phyloP scores from a whole-genome alignment of 2,888 invertebrate species.

The Trissolcus japonicus region DNA sequence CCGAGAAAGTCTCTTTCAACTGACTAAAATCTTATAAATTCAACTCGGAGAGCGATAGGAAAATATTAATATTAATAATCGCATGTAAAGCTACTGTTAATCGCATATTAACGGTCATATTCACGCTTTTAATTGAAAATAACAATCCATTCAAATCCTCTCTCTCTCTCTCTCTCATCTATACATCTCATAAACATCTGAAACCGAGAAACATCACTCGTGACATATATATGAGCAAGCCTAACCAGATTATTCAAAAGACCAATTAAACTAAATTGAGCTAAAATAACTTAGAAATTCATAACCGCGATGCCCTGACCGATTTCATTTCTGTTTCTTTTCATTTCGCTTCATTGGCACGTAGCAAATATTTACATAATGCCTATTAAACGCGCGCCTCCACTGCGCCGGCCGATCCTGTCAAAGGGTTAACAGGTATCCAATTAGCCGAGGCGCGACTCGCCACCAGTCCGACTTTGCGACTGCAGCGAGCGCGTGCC shows the following conservation, averaged over 20 bases:
- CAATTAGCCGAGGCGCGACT: conserved; percentile 64
- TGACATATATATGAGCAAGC: too few species aligned
- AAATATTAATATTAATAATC: conserved; percentile 22
- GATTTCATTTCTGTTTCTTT: conserved; percentile 2
- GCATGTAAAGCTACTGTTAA: conserved; percentile 14
- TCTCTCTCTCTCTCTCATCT: too few species aligned
- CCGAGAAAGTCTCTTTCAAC: conserved; percentile 14
- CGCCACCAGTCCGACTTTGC: conserved; percentile 48
- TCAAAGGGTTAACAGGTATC: conserved; percentile 73
- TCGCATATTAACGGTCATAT: conserved; percentile 1
- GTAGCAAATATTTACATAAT: conserved; percentile 56
- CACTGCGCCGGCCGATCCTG: conserved; percentile 71
- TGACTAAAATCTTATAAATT: conserved; percentile 7
- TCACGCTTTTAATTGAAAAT: not conserved
- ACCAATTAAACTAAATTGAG: too few species aligned
- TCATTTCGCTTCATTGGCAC: not conserved
- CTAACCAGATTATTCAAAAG: too few species aligned
- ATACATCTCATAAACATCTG: too few species aligned
- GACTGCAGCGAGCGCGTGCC: conserved; percentile 24
- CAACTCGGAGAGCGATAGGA: conserved; percentile 4
- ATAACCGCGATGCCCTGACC: not conserved
- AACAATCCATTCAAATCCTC: too few species aligned
- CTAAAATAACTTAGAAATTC: not conserved
- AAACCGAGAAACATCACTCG: too few species aligned
- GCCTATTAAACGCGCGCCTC: conserved; percentile 64